Evolutionary conservation across 2,797 vertebrate genomes (phyloP), one percentile per base, ranked within the genome.

Genomic region (Lacerta agilis): DNA sequence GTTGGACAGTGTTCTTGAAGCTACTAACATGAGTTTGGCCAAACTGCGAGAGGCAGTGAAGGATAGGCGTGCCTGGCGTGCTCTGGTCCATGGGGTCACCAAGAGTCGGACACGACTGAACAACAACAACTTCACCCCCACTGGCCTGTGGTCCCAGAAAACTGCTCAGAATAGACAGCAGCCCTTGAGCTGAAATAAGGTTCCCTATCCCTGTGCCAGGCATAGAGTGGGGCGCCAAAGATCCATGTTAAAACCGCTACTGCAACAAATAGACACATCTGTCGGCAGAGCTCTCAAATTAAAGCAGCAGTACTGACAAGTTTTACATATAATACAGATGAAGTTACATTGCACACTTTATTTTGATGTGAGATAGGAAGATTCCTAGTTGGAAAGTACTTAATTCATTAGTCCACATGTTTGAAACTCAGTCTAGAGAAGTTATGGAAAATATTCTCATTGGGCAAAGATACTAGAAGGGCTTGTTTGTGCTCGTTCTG

Each of bases 261-360:
- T 75, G 29, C 90, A 91, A 92, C 93, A 93, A 94, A 92, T 93
- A 92, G 90, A 88, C 93, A 89, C 86, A 75, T 92, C 91, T 93
- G 91, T 91, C 92, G 91, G 77, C 94, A 78, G 89, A 88, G 86
- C 80, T 92, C 93, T 90, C 93, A 92, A 95, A 94, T 93, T 94
- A 93, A 67, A 93, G 90, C 92, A 87, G 82, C 93, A 93, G 75
- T 87, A 91, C 90, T 76, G 88, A 90, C 90, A 89, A 41, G 85
- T 90, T 90, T 92, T 91, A 89, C 81, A 89, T 92, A 41, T 25
- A 82, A 45, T n/a, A 61, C 7, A 73, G 20, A 38, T 55, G 45
- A 58, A 58, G 33, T 73, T 18, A 61, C 10, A 13, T 23, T 75
- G 43, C 10, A 2, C 4, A 27, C 75, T 82, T 45, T n/a, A 61